Percentiles rank a stretch among this genome's conserved stretches.
These are phyloP conservation scores for Schlechtendalia chinensis DNA, from an alignment of 1,140 invertebrate species.

Conservation along the genomic window DNA sequence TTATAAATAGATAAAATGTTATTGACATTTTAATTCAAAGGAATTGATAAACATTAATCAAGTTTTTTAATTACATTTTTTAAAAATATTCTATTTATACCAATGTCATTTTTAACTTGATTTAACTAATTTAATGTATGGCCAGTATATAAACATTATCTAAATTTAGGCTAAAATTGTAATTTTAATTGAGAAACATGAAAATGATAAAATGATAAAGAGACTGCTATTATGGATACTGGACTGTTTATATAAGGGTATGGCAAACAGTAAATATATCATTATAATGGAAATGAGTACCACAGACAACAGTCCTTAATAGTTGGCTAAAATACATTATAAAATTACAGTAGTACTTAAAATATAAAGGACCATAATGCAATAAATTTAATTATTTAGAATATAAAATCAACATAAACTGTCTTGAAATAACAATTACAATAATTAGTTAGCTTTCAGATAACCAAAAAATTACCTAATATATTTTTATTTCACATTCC, in stretches of 20 bases:
- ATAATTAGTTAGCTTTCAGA: not conserved
- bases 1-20: not conserved
- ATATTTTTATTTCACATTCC: conserved; percentile 12
- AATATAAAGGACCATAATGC: not conserved
- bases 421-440: not conserved
- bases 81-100: not conserved
- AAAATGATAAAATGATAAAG: too few species aligned
- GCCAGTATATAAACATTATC: not conserved
- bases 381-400: too few species aligned
- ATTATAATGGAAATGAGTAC: too few species aligned
- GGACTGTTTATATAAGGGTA: too few species aligned
- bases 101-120: not conserved
- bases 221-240: too few species aligned
- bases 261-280: too few species aligned
- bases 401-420: too few species aligned
- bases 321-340: too few species aligned
- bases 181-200: not conserved
- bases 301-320: too few species aligned
- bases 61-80: not conserved
- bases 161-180: not conserved
- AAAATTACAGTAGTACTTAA: not conserved
- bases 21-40: not conserved
- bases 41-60: not conserved
- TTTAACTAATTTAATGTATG: not conserved
- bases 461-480: conserved; percentile 39